phyloP scores from a whole-genome alignment of 2,797 vertebrate species.

The Hydrophis major region DNA sequence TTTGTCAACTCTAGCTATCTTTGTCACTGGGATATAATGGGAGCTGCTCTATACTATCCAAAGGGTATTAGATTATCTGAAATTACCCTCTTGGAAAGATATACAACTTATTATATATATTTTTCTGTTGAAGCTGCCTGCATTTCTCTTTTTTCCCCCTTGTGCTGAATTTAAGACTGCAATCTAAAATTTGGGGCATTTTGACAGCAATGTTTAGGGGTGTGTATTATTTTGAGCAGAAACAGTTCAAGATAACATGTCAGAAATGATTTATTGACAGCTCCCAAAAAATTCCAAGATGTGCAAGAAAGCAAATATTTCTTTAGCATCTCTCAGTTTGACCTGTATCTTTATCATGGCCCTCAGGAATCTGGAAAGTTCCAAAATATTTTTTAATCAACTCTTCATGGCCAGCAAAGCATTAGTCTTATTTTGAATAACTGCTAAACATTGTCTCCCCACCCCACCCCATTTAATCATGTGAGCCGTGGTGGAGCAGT shows the following conservation, averaged over 20 bases:
- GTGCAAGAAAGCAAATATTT: not conserved
- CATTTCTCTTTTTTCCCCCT: not conserved
- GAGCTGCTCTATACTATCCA: not conserved
- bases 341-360: conserved; percentile 8
- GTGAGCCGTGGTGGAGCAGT: too few relatives aligned
- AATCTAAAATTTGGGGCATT: not conserved
- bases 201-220: not conserved
- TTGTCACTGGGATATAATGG: not conserved
- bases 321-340: not conserved
- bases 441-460: not conserved
- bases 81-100: not conserved
- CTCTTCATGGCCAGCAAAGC: not conserved
- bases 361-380: not conserved
- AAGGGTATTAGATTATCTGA: not conserved
- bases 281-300: not conserved
- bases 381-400: not conserved
- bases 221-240: not conserved
- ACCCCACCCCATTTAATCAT: too few relatives aligned
- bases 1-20: not conserved
- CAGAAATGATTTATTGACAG: not conserved
- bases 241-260: not conserved
- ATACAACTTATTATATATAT: not conserved
- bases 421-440: conserved; percentile 1
- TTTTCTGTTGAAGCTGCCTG: not conserved
- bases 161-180: not conserved